These are phyloP conservation scores for Brachyhypopomus occidentalis DNA, from an alignment of 2,113 vertebrate species.

Conservation along the genomic window DNA sequence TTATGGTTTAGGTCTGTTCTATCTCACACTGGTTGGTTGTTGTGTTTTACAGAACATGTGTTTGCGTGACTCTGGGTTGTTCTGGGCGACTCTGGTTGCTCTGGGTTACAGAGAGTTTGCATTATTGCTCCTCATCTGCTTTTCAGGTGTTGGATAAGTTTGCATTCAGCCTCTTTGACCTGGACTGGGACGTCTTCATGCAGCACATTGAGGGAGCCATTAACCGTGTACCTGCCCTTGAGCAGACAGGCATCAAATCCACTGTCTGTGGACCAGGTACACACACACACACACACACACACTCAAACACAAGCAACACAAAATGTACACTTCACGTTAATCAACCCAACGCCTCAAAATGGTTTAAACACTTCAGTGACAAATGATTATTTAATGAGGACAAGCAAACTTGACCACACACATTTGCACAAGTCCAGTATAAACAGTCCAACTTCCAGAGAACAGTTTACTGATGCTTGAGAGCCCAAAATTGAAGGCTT, in stretches of 20 bases:
- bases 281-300: constrained; percentile 26
- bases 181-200: constrained; percentile 95
- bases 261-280: constrained; percentile 95
- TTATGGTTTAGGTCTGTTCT: no score
- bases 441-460: no score
- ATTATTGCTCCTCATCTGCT: constrained; percentile 14
- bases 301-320: background rate
- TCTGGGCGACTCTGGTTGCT: background rate
- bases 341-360: no score
- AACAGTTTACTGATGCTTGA: background rate
- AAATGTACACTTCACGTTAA: no score
- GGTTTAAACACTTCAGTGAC: no score
- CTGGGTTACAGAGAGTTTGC: background rate
- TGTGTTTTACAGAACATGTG: background rate
- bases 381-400: no score
- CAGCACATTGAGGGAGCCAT: constrained; percentile 91
- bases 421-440: no score
- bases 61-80: no score
- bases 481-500: background rate
- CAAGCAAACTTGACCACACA: no score
- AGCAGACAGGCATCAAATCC: constrained; percentile 92
- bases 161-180: constrained; percentile 93
- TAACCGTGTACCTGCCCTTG: constrained; percentile 86
- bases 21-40: background rate
- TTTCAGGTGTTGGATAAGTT: constrained; percentile 89